Percentiles rank a stretch among this genome's conserved stretches.
These are phyloP conservation scores for Pomacea maculata DNA, from an alignment of 1,140 invertebrate genomes.

Conservation along the genomic window DNA sequence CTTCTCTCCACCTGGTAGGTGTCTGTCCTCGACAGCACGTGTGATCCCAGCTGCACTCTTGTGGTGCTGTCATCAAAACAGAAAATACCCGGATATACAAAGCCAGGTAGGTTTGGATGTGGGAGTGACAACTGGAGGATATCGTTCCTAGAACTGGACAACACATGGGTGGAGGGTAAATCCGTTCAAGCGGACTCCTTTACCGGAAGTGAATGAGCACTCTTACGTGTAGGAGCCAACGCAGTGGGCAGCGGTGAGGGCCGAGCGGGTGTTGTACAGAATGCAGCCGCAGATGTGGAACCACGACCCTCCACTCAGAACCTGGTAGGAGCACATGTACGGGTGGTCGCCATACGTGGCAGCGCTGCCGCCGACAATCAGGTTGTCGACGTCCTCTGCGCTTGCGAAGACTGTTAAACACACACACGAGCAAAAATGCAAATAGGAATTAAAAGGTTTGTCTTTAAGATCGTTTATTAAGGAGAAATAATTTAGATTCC, in stretches of 20 bases:
- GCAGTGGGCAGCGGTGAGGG: conserved; percentile 9
- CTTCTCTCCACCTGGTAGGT: not conserved
- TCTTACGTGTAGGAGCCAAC: not conserved
- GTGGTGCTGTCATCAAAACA: not conserved
- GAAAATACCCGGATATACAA: no score
- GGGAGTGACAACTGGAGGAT: no score
- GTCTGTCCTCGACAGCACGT: not conserved
- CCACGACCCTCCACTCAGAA: not conserved
- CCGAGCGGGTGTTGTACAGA: not conserved
- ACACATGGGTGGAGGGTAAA: not conserved
- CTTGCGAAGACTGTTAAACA: no score
- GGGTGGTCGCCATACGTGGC: not conserved
- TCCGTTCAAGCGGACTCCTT: not conserved
- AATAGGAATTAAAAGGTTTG: no score
- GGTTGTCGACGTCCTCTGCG: conserved; percentile 46
- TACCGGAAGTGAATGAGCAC: not conserved
- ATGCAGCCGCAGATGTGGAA: conserved; percentile 2
- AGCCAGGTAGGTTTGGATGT: no score
- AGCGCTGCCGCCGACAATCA: not conserved
- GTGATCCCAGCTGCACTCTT: not conserved
- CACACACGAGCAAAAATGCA: no score
- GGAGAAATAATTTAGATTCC: no score
- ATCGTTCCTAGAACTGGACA: not conserved
- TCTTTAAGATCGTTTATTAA: no score
- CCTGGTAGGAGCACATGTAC: conserved; percentile 7